Base-by-base conservation (phyloP, 2,797 vertebrate genomes). In the Epinephelus awoara region DNA sequence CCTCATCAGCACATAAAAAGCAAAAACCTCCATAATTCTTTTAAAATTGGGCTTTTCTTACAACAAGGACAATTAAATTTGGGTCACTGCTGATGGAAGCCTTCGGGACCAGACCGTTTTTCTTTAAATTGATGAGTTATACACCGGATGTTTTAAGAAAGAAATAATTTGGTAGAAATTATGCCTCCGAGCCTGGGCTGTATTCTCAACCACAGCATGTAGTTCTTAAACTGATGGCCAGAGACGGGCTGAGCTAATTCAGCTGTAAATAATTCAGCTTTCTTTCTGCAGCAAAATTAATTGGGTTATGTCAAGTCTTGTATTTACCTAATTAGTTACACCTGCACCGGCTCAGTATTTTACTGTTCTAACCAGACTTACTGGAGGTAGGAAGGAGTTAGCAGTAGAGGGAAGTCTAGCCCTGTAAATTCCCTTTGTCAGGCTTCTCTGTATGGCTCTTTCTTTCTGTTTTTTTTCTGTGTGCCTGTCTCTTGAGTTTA, bases 251-350 rank as follows among this genome's bases (percentile, higher is more conserved):
- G 76, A 79, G 84, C 80, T 87, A 86, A 92, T 90, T 86, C 75
- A 84, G 14, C 64, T 77, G 75, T 89, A 89, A 89, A 92, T 90
- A 88, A 89, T 87, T 87, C 66, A 87, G 75, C 56, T 61, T 80
- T 52, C 55, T 84, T 85, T 85, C 84, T 90, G 63, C 44, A 19
- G 61, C 50, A 7, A 88, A 89, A 91, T 83, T 72, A 90, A 91
- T 90, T 86, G 78, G 61, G 73, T 65, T 75, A 79, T 90, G 91
- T 90, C 82, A 89, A 75, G 84, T 88, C 63, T 47, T 34, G 67
- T 87, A 89, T 89, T 91, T 87, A 79, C 69, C 72, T 86, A 85
- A 88, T 90, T 85, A 82, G 86, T 83, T 87, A 70, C 74, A 89
- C 69, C 89, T 88, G 75, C 69, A 84, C 40, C 7, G 3, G 62